Base-by-base conservation (phyloP, 1,140 invertebrate species). In the Pogonus chalceus region DNA sequence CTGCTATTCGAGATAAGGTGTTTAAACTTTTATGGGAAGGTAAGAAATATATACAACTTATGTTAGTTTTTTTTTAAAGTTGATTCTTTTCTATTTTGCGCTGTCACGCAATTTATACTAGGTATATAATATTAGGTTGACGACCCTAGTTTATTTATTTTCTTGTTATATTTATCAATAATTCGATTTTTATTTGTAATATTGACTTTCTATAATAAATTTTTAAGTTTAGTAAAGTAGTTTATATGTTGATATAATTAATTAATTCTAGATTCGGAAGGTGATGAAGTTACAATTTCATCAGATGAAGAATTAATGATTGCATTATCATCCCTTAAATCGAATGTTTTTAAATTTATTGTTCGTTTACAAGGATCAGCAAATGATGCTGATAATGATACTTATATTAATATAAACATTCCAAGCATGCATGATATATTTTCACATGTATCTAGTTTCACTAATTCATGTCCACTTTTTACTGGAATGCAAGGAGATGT, bases 261-360 rank as follows among this genome's bases (percentile, higher is more conserved):
- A 31, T 12, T 43, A 10, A 43, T 18, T 4, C 7, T 18, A 43
- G 37, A 43, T 43, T 12, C 37, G 3, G 37, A 43, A 10, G 37
- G 37, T 12, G 37, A 43, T 18, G 37, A 43, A 43, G 37, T 43
- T 18, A 43, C 37, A 43, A 43, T 43, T 43, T 43, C 37, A 12
- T 43, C 37, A 9, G 37, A 43, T 18, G 37, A 43, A 18, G 37
- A 43, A 43, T 18, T 43, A 12, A 43, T 43, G 37, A 43, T 43
- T 10, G 37, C 37, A 3, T 18, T 43, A 4, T 43, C 37, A 10
- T 7, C 7, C 7, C 18, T 43, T 12, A 43, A 43, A 43, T 12
- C 37, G 4, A 43, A 18, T 43, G 18, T 43, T 9, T 43, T 7
- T 18, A 43, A 43, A 43, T 43, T 43, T 18, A 43, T 43, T 18